phyloP scores from a whole-genome alignment of 2,113 vertebrate genomes.

The Rhabdomys dilectus region DNA sequence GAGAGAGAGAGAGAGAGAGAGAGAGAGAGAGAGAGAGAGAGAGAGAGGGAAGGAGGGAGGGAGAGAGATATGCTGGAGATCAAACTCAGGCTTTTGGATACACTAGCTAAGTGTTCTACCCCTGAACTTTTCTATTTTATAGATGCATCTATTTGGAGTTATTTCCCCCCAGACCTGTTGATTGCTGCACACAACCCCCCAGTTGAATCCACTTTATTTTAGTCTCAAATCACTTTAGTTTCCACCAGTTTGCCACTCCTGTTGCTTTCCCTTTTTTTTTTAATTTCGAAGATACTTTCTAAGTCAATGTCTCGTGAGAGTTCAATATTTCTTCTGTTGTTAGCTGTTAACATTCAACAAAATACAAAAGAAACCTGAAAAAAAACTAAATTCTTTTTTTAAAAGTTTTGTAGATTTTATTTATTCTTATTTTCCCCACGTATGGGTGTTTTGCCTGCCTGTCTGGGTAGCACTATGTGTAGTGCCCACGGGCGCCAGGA shows the following conservation, averaged over 20 bases:
- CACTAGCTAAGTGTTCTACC: neutral
- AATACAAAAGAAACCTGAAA: constrained; percentile 4
- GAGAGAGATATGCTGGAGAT: neutral
- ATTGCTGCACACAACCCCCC: neutral
- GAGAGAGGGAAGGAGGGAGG: too few species aligned
- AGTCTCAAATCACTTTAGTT: constrained; percentile 33
- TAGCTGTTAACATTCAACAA: constrained; percentile 35
- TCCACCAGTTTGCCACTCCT: constrained; percentile 61
- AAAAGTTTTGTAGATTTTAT: neutral
- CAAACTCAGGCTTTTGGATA: neutral
- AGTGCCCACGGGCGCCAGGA: neutral
- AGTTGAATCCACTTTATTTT: constrained; percentile 61
- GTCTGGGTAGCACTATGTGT: neutral
- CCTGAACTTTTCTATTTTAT: neutral
- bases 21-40: too few species aligned
- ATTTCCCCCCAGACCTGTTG: constrained; percentile 51
- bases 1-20: too few species aligned
- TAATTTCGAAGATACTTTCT: constrained; percentile 77
- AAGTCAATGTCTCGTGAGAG: constrained; percentile 74
- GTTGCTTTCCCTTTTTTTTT: constrained; percentile 62
- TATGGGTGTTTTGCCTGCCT: neutral
- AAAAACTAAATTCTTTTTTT: constrained; percentile 33
- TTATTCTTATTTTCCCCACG: neutral
- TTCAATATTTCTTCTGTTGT: constrained; percentile 76
- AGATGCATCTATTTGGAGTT: constrained; percentile 24